Base-by-base conservation (phyloP, 2,797 vertebrate species). In the Falco cherrug region DNA sequence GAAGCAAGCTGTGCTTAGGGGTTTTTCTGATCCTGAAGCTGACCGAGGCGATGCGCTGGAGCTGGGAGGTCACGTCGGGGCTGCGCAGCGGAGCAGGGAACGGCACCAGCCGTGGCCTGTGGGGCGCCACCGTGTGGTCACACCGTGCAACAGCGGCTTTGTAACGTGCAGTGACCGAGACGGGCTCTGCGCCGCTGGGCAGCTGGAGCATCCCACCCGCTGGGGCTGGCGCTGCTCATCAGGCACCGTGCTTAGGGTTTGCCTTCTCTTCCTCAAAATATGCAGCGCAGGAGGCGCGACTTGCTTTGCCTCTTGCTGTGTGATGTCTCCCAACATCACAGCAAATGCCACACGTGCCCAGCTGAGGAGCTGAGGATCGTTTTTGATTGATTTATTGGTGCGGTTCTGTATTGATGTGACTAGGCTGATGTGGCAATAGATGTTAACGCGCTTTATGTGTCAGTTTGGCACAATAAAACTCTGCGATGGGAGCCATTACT, bases 111-210 rank as follows among this genome's bases (percentile, higher is more conserved):
- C 43, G 16, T 45, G 16, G 4, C 33, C 29, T 2, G 29, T 8
- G 10, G 31, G 9, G 91, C 64, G 93, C 97, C 95, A 90, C 88
- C 94, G 10, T 16, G 80, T n/a, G 94, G 90, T 18, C 16, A 24
- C 45, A 33, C 3, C 1, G 0, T 4, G 61, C 25, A 0, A 3
- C 3, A 10, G 16, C 21, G 8, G 6, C 8, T 1, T 7, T n/a
- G 21, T 20, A 31, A 47, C 8, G 13, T 10, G 29, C 9, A 7
- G 2, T 31, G 9, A 0, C 39, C 39, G 39, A 41, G 39, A 41
- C 39, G 39, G 39, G 39, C 41, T 14, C 15, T 15, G 41, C 41
- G 13, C 39, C n/a, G 1, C 41, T 0, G 15, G 59, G 17, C 39
- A 41, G 39, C 39, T 41, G 39, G 39, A 41, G 39, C 39, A 13